A percentile compares a stretch with the other conserved stretches of the same genome.
phyloP scores from a whole-genome alignment of 2,797 vertebrate genomes.

The Chelonia mydas region DNA sequence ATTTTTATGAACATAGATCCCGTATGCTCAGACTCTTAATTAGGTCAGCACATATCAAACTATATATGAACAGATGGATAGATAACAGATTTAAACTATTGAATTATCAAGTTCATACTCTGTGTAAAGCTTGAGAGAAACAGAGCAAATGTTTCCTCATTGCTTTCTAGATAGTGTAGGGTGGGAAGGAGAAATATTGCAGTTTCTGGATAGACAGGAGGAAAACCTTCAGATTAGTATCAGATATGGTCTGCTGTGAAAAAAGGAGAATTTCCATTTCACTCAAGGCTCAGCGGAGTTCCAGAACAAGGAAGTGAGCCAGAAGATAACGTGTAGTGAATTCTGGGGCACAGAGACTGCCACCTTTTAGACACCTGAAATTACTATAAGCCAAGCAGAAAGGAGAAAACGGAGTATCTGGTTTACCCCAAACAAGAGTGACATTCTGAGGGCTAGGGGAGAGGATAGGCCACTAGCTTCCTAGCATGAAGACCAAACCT shows the following conservation, averaged over 20 bases:
- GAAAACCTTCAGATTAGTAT: not conserved
- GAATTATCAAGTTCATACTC: not conserved
- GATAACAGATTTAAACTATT: not conserved
- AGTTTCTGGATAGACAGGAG: fast-evolving
- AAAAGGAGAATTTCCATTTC: not conserved
- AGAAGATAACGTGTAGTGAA: slow-evolving; percentile 50
- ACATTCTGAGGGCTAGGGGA: slow-evolving; percentile 37
- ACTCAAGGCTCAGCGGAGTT: not conserved
- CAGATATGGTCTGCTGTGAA: not conserved
- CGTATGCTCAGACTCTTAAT: not conserved
- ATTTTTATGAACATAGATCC: not conserved
- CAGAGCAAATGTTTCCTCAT: not conserved
- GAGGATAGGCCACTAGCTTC: not conserved
- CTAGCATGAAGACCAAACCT: not conserved
- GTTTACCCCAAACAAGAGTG: slow-evolving; percentile 46
- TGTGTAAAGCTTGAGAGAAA: not conserved
- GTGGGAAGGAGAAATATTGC: not conserved
- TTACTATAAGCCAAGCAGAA: slow-evolving; percentile 59
- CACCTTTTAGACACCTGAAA: slow-evolving; percentile 53
- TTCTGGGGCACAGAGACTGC: not conserved
- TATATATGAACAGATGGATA: not conserved
- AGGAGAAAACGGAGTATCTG: slow-evolving; percentile 13
- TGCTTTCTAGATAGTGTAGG: not conserved
- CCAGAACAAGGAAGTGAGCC: slow-evolving; percentile 33
- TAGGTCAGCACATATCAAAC: not conserved